Evolutionary conservation across 2,113 vertebrate genomes (phyloP), one percentile per base, ranked within the genome.

Genomic region (Cettia cetti): DNA sequence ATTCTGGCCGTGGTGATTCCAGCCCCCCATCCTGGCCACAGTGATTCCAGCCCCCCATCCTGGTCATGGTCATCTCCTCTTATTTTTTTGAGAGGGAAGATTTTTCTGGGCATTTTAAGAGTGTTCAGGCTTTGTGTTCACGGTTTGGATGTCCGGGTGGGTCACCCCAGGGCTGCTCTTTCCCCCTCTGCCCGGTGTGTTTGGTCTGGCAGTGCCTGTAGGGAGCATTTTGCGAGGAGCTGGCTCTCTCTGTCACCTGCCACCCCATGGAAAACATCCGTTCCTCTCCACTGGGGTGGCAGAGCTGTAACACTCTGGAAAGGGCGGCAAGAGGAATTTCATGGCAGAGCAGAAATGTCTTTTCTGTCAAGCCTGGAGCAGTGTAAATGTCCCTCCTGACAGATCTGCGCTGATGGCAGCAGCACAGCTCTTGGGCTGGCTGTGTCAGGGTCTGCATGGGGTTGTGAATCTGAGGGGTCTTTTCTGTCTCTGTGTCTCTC

Each of bases 41-140:
- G 28, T 33, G 50, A 16, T 52, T 31, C 33, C 54, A 82, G 33
- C 22, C 31, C 37, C 60, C 10, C 40, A 40, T 13, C 16, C 33
- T 39, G 30, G 47, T 33, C 22, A 1, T 30, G 1, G 5, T 7
- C 8, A 28, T 37, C 42, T 49, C 31, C 57, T 59, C 53, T 35
- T 3, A 2, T 26, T 61, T 64, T 57, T 30, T 22, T 2, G n/a
- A n/a, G 22, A 21, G 9, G 20, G 21, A 42, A 33, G 47, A 2
- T 26, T 20, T 23, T 19, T n/a, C 37, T 19, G 35, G 28, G 39
- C 0, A 3, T 22, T 81, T 82, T 70, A 56, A 40, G 17, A 13
- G 7, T 0, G 0, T 7, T 3, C 13, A 7, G 68, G 11, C 20
- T 56, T 20, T 31, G 69, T 5, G 0, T 54, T 26, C 0, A 0